Evolutionary conservation across 2,888 invertebrate species (phyloP).

Genomic region (Agonopterix heracliana): DNA sequence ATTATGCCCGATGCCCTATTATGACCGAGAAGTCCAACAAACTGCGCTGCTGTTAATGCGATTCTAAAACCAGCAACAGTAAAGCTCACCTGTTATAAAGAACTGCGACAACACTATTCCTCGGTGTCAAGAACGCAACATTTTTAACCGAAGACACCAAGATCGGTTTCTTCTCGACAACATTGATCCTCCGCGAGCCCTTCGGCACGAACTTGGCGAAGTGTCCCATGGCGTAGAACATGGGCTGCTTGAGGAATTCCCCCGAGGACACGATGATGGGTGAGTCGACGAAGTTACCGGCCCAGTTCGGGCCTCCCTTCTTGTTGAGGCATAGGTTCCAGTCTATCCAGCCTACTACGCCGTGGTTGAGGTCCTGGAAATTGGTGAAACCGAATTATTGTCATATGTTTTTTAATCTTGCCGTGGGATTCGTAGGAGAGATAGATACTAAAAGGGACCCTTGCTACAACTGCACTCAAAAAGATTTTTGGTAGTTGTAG

Average conservation of each 20-base stretch:
- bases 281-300: slow-evolving; percentile 85
- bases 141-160: slow-evolving; percentile 20
- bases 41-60: too few species aligned
- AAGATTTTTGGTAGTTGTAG: too few species aligned
- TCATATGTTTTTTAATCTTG: too few species aligned
- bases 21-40: too few species aligned
- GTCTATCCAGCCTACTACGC: slow-evolving; percentile 90
- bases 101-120: slow-evolving; percentile 43
- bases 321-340: slow-evolving; percentile 90
- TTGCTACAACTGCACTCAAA: neutral
- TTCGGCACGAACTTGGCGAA: slow-evolving; percentile 82
- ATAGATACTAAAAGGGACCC: neutral
- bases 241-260: slow-evolving; percentile 93
- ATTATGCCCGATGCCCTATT: too few species aligned
- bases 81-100: slow-evolving; percentile 50
- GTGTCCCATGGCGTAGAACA: slow-evolving; percentile 91
- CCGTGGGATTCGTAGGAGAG: too few species aligned
- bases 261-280: slow-evolving; percentile 77
- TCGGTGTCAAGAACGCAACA: slow-evolving; percentile 45
- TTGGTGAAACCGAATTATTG: neutral
- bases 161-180: slow-evolving; percentile 15
- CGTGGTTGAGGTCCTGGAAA: slow-evolving; percentile 81
- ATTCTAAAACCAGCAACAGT: too few species aligned
- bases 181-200: slow-evolving; percentile 62
- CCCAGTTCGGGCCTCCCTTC: slow-evolving; percentile 89